Conservation (phyloP, 1,140 invertebrate species). For the Halotydeus destructor region DNA sequence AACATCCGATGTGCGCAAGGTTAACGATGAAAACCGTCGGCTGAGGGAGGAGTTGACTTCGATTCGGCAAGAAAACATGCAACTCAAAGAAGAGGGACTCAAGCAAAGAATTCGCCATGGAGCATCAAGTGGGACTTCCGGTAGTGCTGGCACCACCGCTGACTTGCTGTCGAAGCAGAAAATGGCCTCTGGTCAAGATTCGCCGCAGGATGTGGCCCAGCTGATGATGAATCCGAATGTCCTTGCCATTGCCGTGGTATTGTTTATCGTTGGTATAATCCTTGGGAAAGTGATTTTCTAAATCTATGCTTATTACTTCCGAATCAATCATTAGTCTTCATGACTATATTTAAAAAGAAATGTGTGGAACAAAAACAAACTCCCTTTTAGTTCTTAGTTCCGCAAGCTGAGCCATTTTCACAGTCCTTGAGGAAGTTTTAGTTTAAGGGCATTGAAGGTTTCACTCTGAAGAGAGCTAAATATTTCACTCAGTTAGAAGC, state of each 20-base stretch:
- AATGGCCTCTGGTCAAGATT: background rate
- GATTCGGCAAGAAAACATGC: conserved; percentile 3
- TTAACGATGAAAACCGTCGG: background rate
- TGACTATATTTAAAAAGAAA: too few species aligned
- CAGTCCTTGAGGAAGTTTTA: too few species aligned
- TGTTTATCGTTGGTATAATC: conserved; percentile 1
- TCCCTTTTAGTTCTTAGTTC: too few species aligned
- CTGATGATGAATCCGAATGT: background rate
- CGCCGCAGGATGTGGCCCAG: background rate
- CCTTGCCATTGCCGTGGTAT: background rate
- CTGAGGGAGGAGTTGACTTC: background rate
- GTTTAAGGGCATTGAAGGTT: too few species aligned
- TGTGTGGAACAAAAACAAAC: too few species aligned
- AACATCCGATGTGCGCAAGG: too few species aligned
- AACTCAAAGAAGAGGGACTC: conserved; percentile 5
- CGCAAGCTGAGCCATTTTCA: too few species aligned
- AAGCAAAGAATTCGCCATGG: background rate
- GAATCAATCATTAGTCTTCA: too few species aligned
- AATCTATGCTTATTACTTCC: background rate
- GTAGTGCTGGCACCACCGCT: background rate
- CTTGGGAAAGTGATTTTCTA: background rate
- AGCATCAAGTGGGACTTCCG: background rate
- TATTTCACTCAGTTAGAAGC: too few species aligned
- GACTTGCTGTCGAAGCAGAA: background rate
- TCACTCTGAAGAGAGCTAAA: too few species aligned